Base-by-base conservation (phyloP, 2,888 invertebrate species). In the Oegoconia quadripuncta region DNA sequence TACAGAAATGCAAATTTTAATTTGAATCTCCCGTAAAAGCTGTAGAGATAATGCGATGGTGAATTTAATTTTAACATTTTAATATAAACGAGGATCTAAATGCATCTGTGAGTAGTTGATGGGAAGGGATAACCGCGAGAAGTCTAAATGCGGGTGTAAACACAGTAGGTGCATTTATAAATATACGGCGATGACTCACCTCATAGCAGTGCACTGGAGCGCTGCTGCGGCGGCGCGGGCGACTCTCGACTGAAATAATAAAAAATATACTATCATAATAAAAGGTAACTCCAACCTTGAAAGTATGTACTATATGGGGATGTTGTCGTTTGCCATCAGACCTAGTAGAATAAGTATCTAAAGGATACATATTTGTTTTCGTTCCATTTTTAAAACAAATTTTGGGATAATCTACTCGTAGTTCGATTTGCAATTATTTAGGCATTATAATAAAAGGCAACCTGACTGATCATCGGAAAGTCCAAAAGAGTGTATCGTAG, bases 121-220 rank as follows among this genome's bases (percentile, higher is more conserved):
- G 23, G 29, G 13, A 29, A 34, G 32, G 30, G 41, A 41, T 41
- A 41, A 28, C 20, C 37, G 34, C 33, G 15, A 27, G 32, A 36
- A 28, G 15, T 34, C 37, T 41, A 41, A 41, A 41, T 34, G 41
- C 37, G 37, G 33, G 29, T 37, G 30, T 41, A 37, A 40, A 40
- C 40, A 39, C 40, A 31, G 29, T 36, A 16, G 22, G 18, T 26
- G 17, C 14, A 46, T 50, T n/a, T 53, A 61, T 63, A 63, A 61
- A 62, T 64, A 58, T 47, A 33, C 25, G 55, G 58, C 65, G 48
- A 46, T 84, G 81, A 83, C 80, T 86, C 81, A 86, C 84, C 84
- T 83, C 76, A 74, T 71, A 65, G 79, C 80, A 79, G 74, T 69
- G 74, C 75, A 76, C 80, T 79, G 66, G 66, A 55, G 61, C 64